Percentiles rank a stretch among this genome's conserved stretches.
phyloP scores from a whole-genome alignment of 2,113 vertebrate species.

The Mus pahari region DNA sequence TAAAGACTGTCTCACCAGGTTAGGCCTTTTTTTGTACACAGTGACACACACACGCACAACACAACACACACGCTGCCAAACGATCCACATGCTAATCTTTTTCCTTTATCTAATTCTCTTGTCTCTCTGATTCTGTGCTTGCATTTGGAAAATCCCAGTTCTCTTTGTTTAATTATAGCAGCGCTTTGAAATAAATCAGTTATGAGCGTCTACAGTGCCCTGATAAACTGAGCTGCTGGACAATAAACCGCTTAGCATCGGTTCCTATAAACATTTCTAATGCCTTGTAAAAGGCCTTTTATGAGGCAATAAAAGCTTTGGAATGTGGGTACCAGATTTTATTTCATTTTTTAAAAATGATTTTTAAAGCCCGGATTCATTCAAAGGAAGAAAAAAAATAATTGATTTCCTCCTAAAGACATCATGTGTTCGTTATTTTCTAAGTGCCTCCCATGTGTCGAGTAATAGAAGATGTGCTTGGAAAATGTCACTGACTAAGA shows the following conservation, averaged over 20 bases:
- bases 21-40: slow-evolving; percentile 31
- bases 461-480: neutral
- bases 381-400: slow-evolving; percentile 14
- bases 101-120: slow-evolving; percentile 73
- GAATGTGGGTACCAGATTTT: slow-evolving; percentile 57
- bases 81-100: slow-evolving; percentile 49
- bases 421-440: slow-evolving; percentile 57
- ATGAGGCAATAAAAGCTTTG: slow-evolving; percentile 68
- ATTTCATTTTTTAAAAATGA: slow-evolving; percentile 54
- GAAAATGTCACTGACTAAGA: slow-evolving; percentile 50
- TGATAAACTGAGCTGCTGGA: slow-evolving; percentile 68
- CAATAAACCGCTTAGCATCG: slow-evolving; percentile 49
- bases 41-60: neutral
- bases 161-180: slow-evolving; percentile 70
- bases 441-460: slow-evolving; percentile 26
- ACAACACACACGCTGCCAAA: neutral
- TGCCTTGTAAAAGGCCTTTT: slow-evolving; percentile 73
- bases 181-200: slow-evolving; percentile 59
- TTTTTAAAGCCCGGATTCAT: slow-evolving; percentile 53
- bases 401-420: slow-evolving; percentile 44
- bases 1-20: slow-evolving; percentile 45
- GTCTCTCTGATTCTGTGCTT: slow-evolving; percentile 64
- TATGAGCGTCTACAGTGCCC: slow-evolving; percentile 51
- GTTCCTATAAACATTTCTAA: slow-evolving; percentile 59
- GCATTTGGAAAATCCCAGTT: slow-evolving; percentile 77